Evolutionary conservation across 2,113 vertebrate species (phyloP), one percentile per base, ranked within the genome.

Genomic region (Periophthalmodon schlosseri): DNA sequence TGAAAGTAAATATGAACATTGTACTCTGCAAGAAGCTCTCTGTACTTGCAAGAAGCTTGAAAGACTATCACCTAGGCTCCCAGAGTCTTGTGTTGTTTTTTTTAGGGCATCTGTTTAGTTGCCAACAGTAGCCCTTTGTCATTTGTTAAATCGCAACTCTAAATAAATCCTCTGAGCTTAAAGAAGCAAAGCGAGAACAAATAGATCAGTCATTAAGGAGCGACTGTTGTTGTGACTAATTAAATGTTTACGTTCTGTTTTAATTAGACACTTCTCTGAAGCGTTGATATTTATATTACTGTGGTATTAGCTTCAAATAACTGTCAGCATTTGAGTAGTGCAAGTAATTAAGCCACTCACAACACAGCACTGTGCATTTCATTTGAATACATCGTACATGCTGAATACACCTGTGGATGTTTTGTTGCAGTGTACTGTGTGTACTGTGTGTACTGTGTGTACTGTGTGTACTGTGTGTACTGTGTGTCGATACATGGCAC

Each of bases 241-340:
- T 67, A 70, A 44, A 63, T 72, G 77, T 70, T 68, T 46, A 50
- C 58, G 64, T 68, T 39, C 24, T 11, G 73, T 64, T 79, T 72
- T 81, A 77, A 84, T 80, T 74, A 47, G 46, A 79, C 74, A 68
- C 75, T 82, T 73, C 64, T 67, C 60, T 0, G 52, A 54, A 28
- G n/a, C 14, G 14, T 4, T 76, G 67, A 75, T 82, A 73, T 78
- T 83, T 78, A 76, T 33, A 76, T 79, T 69, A 81, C 10, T 81
- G 47, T 28, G 63, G 78, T 73, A 81, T 87, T 80, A 87, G 63
- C 64, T 44, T 68, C 68, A 79, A 81, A 81, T 81, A 70, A 80
- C 61, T 79, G 72, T 81, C 66, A 46, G 69, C 24, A 47, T 78
- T 70, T 67, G 63, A 83, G 60, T 39, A 18, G 57, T 75, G 69